These are phyloP conservation scores for Toxotes jaculatrix DNA, from an alignment of 2,113 vertebrate genomes.

Conservation along the genomic window DNA sequence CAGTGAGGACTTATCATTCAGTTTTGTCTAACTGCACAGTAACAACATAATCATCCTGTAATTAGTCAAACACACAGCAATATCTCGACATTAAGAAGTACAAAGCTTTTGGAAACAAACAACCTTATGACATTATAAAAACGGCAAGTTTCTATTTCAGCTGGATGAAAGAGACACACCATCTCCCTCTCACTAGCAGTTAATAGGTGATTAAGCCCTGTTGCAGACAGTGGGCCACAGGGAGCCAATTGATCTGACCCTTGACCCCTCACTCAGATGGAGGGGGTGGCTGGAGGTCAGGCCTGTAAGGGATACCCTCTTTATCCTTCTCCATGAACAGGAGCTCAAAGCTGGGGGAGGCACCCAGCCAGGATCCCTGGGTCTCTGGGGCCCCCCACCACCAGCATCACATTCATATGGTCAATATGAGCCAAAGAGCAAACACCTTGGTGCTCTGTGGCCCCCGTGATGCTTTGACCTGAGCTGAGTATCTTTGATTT, in stretches of 20 bases:
- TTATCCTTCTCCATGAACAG: constrained; percentile 93
- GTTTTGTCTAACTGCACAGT: neutral
- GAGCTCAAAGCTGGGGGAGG: constrained; percentile 93
- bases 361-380: constrained; percentile 89
- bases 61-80: neutral
- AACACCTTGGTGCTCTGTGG: constrained; percentile 64
- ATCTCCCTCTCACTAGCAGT: constrained; percentile 83
- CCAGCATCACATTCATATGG: constrained; percentile 71
- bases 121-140: neutral
- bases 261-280: constrained; percentile 87
- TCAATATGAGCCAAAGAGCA: constrained; percentile 77
- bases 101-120: neutral
- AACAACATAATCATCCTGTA: neutral
- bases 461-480: constrained; percentile 63
- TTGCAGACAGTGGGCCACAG: constrained; percentile 90
- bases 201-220: constrained; percentile 96
- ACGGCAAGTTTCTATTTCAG: constrained; percentile 27
- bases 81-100: neutral
- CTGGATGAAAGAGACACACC: constrained; percentile 50
- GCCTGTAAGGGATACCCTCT: constrained; percentile 98
- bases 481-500: constrained; percentile 59
- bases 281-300: constrained; percentile 92
- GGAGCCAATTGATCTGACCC: constrained; percentile 94
- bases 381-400: constrained; percentile 84
- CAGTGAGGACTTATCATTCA: neutral